Conservation (phyloP, 2,797 vertebrate species). For the Sebastes kiyomatsui region DNA sequence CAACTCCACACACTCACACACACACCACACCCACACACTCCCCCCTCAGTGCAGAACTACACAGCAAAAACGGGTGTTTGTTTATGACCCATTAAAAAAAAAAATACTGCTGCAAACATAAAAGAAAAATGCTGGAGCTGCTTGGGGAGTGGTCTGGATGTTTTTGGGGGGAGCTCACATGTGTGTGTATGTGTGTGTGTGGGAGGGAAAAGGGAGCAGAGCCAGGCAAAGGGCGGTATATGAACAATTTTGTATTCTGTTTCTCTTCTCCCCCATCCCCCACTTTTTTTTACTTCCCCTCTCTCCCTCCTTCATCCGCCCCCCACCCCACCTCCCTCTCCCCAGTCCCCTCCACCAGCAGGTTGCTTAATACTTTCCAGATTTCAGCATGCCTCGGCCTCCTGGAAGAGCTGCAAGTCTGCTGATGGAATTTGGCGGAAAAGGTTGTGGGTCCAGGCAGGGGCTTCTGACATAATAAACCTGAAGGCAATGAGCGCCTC, state of each 20-base stretch:
- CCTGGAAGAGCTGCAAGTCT: slow-evolving; percentile 76
- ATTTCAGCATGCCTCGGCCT: slow-evolving; percentile 80
- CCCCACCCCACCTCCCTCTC: slow-evolving; percentile 28
- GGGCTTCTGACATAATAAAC: slow-evolving; percentile 55
- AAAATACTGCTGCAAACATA: slow-evolving; percentile 61
- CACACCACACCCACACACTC: slow-evolving; percentile 24
- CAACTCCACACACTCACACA: slow-evolving; percentile 12
- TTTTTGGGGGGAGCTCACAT: slow-evolving; percentile 8
- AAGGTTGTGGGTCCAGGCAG: slow-evolving; percentile 63
- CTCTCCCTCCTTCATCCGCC: slow-evolving; percentile 26
- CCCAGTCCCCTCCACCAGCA: slow-evolving; percentile 76
- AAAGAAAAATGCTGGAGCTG: slow-evolving; percentile 56
- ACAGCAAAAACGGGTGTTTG: slow-evolving; percentile 61
- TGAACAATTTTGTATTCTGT: slow-evolving; percentile 78
- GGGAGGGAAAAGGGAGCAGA: slow-evolving; percentile 45
- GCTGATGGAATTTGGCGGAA: slow-evolving; percentile 82
- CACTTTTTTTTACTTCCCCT: slow-evolving; percentile 47
- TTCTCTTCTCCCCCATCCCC: slow-evolving; percentile 73
- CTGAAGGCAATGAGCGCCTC: slow-evolving; percentile 71
- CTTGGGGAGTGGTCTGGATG: slow-evolving; percentile 66
- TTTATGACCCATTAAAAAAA: slow-evolving; percentile 63
- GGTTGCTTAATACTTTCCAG: slow-evolving; percentile 89
- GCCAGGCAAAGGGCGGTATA: slow-evolving; percentile 64
- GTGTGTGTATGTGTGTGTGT: slow-evolving; percentile 10
- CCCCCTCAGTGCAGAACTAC: slow-evolving; percentile 7